These are phyloP conservation scores for Callyntrura guangdongensis DNA, from an alignment of 2,888 invertebrate species.

Conservation along the genomic window DNA sequence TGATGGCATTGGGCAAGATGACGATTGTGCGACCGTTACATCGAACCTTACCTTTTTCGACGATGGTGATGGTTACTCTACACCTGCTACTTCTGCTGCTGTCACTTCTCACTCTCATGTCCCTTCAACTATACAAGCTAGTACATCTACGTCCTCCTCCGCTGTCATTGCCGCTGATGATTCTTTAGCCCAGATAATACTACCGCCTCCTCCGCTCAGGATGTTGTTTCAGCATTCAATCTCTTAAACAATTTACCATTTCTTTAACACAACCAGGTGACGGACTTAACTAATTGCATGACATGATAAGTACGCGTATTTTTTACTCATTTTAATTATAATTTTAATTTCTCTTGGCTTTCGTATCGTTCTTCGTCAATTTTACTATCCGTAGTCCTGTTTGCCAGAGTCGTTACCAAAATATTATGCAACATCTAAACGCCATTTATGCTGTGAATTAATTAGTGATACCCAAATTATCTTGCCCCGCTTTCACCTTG, in stretches of 20 bases:
- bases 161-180: slow-evolving; percentile 46
- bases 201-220: slow-evolving; percentile 72
- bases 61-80: slow-evolving; percentile 48
- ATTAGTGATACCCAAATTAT: neutral
- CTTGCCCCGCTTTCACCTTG: neutral
- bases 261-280: slow-evolving; percentile 65
- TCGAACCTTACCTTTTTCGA: slow-evolving; percentile 47
- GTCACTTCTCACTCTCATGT: slow-evolving; percentile 1
- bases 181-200: slow-evolving; percentile 41
- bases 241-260: slow-evolving; percentile 59
- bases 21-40: slow-evolving; percentile 35
- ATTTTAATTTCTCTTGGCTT: neutral
- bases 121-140: neutral
- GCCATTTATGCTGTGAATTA: neutral
- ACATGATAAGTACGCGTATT: slow-evolving; percentile 20
- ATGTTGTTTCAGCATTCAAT: slow-evolving; percentile 77
- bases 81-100: slow-evolving; percentile 27
- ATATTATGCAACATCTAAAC: neutral
- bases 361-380: neutral
- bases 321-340: slow-evolving; percentile 2
- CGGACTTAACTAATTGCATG: slow-evolving; percentile 70
- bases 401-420: neutral
- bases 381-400: neutral
- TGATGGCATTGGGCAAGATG: slow-evolving; percentile 36
- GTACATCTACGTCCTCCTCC: neutral